Evolutionary conservation across 2,113 vertebrate genomes (phyloP), one percentile per base, ranked within the genome.

Genomic region (Scatophagus argus): DNA sequence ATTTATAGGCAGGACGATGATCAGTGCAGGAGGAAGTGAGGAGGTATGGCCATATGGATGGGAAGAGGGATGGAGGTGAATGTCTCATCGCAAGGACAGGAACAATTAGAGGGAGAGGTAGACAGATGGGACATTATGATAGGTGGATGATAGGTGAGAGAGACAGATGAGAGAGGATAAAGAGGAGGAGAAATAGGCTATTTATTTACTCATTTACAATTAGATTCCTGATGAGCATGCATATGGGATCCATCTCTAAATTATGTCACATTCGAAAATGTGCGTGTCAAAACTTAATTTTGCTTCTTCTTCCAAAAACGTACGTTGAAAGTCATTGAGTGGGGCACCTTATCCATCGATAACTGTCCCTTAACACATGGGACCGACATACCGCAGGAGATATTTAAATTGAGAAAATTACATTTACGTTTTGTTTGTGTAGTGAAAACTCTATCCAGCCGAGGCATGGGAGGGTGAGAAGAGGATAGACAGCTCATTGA

Each of bases 401-500:
- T 62, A 68, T 85, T 86, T 55, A 67, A 81, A 83, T 77, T 14
- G 69, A 68, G 66, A 62, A 87, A 81, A 89, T 72, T 29, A 74
- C 56, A 56, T 86, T 79, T 81, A 47, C 21, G 61, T 77, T 86
- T 86, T 83, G 79, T 88, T 87, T 88, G 76, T 76, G 74, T 46
- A 21, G 81, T 77, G 78, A 79, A 83, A 86, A 81, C 84, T 84
- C 68, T 39, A 62, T 84, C 71, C 64, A 66, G 76, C 19, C 65
- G 29, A 86, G 82, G 80, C 60, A 86, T 58, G 58, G 83, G 87
- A 81, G 87, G 89, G 85, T 90, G 82, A 83, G 76, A 68, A 73
- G 66, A 77, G 77, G 83, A 87, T 25, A 88, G 91, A 84, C 90
- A 83, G 89, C 87, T 82, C 88, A 94, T 94, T 92, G 92, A 94